Evolutionary conservation across 2,888 invertebrate genomes (phyloP), one percentile per base, ranked within the genome.

Genomic region (Meganola albula): DNA sequence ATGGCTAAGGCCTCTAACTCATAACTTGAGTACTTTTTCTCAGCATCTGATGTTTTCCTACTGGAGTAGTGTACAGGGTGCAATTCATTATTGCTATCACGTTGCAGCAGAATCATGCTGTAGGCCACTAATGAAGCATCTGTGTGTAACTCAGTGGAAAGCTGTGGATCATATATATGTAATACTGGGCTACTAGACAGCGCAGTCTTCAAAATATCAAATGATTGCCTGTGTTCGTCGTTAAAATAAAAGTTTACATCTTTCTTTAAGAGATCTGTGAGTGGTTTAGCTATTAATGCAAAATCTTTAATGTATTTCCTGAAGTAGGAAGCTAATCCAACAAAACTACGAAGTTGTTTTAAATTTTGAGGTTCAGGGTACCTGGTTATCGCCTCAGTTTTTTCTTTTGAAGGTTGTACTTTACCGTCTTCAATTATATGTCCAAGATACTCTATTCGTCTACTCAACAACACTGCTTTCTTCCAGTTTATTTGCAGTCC

Each of bases 271-370:
- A 33, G 5, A 8, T 27, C 18, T 2, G 28, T 28, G 8, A 34
- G 22, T n/a, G 34, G 34, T 7, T 7, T 13, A 9, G 55, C 55
- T 21, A 61, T 53, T 4, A 27, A 0, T 0, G 58, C 44, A 49
- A 36, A 58, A 31, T 49, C 30, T 27, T 52, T 4, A 4, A 57
- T 54, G 20, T 33, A 53, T 22, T 57, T 57, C 13, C 53, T 40
- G 16, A 59, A 58, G 27, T 53, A 55, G 10, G 42, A 46, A 0
- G 18, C 11, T 40, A 4, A 6, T 27, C 18, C 3, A 3, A 34
- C 5, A 25, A 34, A 56, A 30, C 44, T 42, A 1, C 47, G 48
- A 9, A 58, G 1, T 10, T 48, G 24, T 22, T 54, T 54, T 2
- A 37, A 0, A 14, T 5, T 46, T 10, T 20, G 32, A 1, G 53